Evolutionary conservation across 2,888 invertebrate species (phyloP).

Genomic region (Xanthostigma xanthostigma): DNA sequence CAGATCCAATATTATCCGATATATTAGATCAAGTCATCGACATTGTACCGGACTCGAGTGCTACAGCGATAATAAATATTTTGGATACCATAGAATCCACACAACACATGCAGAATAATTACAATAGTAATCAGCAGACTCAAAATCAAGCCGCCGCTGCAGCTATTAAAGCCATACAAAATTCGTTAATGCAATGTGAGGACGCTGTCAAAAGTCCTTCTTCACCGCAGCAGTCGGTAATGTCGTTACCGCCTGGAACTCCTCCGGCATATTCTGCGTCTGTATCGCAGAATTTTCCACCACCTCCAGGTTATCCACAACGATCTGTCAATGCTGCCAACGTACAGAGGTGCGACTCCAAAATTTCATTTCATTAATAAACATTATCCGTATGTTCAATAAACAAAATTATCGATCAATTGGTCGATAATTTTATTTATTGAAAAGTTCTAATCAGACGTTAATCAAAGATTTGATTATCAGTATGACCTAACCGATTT

Average conservation of each 20-base stretch:
- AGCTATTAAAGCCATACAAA: slow-evolving; percentile 80
- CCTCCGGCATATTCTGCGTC: slow-evolving; percentile 42
- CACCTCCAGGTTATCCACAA: slow-evolving; percentile 27
- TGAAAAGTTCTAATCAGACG: too few species aligned
- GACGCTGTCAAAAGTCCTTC: slow-evolving; percentile 45
- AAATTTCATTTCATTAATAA: too few species aligned
- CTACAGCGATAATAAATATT: slow-evolving; percentile 23
- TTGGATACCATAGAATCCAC: slow-evolving; percentile 28
- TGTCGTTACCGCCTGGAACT: slow-evolving; percentile 32
- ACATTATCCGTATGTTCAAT: too few species aligned
- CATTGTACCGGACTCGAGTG: slow-evolving; percentile 47
- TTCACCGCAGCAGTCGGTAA: slow-evolving; percentile 31
- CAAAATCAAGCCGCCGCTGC: slow-evolving; percentile 47
- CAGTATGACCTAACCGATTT: too few species aligned
- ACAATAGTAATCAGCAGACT: slow-evolving; percentile 24
- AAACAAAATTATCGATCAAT: too few species aligned
- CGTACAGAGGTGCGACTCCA: neutral
- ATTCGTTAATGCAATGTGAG: slow-evolving; percentile 73
- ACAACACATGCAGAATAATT: slow-evolving; percentile 6
- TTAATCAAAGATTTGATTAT: too few species aligned
- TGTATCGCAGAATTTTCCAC: slow-evolving; percentile 19
- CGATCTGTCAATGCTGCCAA: slow-evolving; percentile 9
- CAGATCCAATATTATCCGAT: slow-evolving; percentile 62
- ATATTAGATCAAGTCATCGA: slow-evolving; percentile 78
- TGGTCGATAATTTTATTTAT: too few species aligned